Evolutionary conservation across 2,888 invertebrate genomes (phyloP), one percentile per base, ranked within the genome.

Genomic region (Erebia palarica): DNA sequence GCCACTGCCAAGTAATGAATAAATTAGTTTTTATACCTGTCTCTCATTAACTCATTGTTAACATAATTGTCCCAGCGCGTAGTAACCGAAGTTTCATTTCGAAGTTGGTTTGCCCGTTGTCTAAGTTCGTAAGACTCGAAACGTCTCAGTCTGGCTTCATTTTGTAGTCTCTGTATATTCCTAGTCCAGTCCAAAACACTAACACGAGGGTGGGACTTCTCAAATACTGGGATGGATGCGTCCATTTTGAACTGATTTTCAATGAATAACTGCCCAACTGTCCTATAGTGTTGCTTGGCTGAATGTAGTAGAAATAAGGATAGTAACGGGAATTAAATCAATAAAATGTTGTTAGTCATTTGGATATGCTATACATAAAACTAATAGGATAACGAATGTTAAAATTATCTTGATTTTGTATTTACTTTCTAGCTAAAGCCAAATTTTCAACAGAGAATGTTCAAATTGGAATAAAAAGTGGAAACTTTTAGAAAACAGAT

Each of bases 51-150:
- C 70, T 95, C 94, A 85, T 96, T 96, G 77, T 97, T 97, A 79
- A 96, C 94, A 78, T 96, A 96, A 69, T 95, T 96, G 80, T 96
- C 96, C 97, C 97, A 97, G 80, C 95, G 93, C 0, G 96, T 95
- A 73, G 95, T 95, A 44, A 96, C 95, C 66, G 94, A 90, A 0
- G 96, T 95, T 83, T 97, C 97, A 80, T 96, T 96, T 61, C 97
- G 93, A 68, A 97, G 86, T 75, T 95, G 95, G 64, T 96, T 94
- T 0, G 96, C 94, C 65, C 95, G 94, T 82, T 96, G 96, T 42
- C 97, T 93, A 44, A 97, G 86, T 69, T 94, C 94, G 75, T 96
- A 96, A 0, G 96, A 95, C 79, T 97, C 96, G 18, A 91, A 90
- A 59, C 96, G 93, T 51, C 95, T 92, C 0, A 95, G 87, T 72